phyloP scores from a whole-genome alignment of 2,797 vertebrate species.

The Semaprochilodus insignis region DNA sequence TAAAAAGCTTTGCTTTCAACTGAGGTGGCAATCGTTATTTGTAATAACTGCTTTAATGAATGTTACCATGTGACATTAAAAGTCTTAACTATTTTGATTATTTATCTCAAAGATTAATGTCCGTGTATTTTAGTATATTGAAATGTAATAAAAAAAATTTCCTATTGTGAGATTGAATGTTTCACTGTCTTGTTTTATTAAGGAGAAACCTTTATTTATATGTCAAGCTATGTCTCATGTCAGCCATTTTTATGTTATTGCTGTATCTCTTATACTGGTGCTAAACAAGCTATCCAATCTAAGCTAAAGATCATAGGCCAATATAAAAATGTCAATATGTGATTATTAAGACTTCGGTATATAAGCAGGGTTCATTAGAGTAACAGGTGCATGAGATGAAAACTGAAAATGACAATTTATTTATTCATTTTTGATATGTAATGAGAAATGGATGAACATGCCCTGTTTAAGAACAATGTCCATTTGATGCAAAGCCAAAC shows the following conservation, averaged over 20 bases:
- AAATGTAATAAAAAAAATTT: conserved; percentile 49
- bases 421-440: too few relatives aligned
- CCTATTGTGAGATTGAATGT: conserved; percentile 66
- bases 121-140: conserved; percentile 65
- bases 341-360: neutral
- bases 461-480: too few relatives aligned
- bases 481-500: too few relatives aligned
- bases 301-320: too few relatives aligned
- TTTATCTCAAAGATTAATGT: conserved; percentile 60
- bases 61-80: conserved; percentile 58
- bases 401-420: too few relatives aligned
- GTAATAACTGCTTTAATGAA: conserved; percentile 56
- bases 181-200: conserved; percentile 55
- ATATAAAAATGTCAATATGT: neutral
- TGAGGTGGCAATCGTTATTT: conserved; percentile 54
- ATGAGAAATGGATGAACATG: too few relatives aligned
- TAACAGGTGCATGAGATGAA: neutral
- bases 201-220: conserved; percentile 7
- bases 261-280: neutral
- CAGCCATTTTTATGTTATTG: neutral
- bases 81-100: conserved; percentile 57
- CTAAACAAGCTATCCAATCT: neutral
- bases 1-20: conserved; percentile 52
- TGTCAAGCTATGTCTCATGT: neutral
- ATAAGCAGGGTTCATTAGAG: neutral